These are phyloP conservation scores for Tipula confusa DNA, from an alignment of 2,888 invertebrate genomes.

Conservation along the genomic window DNA sequence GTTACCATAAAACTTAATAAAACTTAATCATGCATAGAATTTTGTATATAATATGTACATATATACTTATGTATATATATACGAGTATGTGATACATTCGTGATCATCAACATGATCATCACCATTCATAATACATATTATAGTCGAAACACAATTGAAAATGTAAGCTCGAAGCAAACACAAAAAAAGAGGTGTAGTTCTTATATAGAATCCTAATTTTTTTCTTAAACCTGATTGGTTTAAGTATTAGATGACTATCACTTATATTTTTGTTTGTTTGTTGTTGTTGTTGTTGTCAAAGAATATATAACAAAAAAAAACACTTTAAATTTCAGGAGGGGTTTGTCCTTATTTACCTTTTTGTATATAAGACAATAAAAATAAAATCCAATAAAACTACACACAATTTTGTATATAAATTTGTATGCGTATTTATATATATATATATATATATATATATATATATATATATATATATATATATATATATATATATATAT, in stretches of 20 bases:
- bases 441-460: no score
- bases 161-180: slow-evolving; percentile 4
- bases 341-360: slow-evolving; percentile 12
- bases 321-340: background rate
- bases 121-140: background rate
- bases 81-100: background rate
- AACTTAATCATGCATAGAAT: no score
- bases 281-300: background rate
- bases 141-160: slow-evolving; percentile 1
- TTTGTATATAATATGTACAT: no score
- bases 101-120: background rate
- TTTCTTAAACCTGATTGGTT: slow-evolving; percentile 25
- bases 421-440: no score
- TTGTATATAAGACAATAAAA: background rate
- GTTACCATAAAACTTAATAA: no score
- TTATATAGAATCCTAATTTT: background rate
- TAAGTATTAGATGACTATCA: slow-evolving; percentile 20
- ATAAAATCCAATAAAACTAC: background rate
- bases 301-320: background rate
- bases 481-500: no score
- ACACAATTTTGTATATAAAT: background rate
- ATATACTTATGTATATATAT: no score
- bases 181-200: slow-evolving; percentile 21
- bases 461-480: no score
- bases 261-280: background rate